A percentile compares a stretch with the other conserved stretches of the same genome.
Conservation (phyloP, 2,113 vertebrate species). For the Danio rerio region GRCz12tu NC_133182.1:50619001-50619500, state of each 20-base stretch:
- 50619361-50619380: too few species aligned
- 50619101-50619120: conserved; percentile 99
- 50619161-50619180: conserved; percentile 94
- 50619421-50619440: too few species aligned
- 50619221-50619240: not conserved
- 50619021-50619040: conserved; percentile 93
- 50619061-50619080: conserved; percentile 98
- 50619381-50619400: too few species aligned
- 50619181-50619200: conserved; percentile 69
- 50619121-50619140: conserved; percentile 96
- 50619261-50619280: not conserved
- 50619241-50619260: not conserved
- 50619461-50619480: too few species aligned
- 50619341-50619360: too few species aligned
- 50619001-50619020: conserved; percentile 80
- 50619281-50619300: not conserved
- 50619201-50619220: conserved; percentile 23
- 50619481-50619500: too few species aligned
- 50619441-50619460: too few species aligned
- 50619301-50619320: not conserved
- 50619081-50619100: conserved; percentile 88
- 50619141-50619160: conserved; percentile 94
- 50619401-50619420: too few species aligned
- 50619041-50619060: conserved; percentile 95
- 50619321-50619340: too few species aligned